Evolutionary conservation across 1,140 invertebrate genomes (phyloP), one percentile per base, ranked within the genome.

Genomic region (Belonocnema kinseyi): DNA sequence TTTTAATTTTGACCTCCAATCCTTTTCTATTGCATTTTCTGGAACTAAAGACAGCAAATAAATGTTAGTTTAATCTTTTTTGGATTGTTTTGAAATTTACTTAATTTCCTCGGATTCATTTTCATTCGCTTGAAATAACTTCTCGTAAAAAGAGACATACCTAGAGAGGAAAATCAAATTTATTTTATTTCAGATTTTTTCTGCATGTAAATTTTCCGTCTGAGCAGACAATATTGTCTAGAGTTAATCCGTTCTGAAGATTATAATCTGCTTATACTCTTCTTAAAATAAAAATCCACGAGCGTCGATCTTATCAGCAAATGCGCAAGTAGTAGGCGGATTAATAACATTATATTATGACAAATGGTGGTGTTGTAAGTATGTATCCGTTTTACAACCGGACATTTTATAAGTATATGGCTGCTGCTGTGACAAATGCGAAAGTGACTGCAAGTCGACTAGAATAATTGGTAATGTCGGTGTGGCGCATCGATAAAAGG

Each of bases 391-490:
- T 66, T 66, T 66, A 66, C 26, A 66, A 40, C 13, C 58, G 14
- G 8, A 21, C 26, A 21, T 17, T 40, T 33, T 50, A 14, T 13
- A 12, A 19, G 50, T 53, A n/a, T 46, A 10, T 46, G 40, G 7
- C 10, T 46, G 50, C 52, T 73, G 52, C 72, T 66, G 52, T 73
- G 72, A 73, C 72, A 73, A 73, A 73, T 73, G 72, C 26, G 21
- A 73, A 51, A 54, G 50, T 73, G 72, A 54, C 72, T 50, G 50
- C 53, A 17, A 51, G 17, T 40, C 72, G 72, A 73, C 72, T 73
- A 33, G 72, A 54, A 53, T 53, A 51, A 73, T 53, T 73, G 50
- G 51, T 33, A 73, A 73, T 73, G 54, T 53, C 72, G 51, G 51
- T 21, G 51, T 53, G 19, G 19, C 14, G 21, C 72, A 53, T 51